Evolutionary conservation across 1,140 invertebrate genomes (phyloP), one percentile per base, ranked within the genome.

Genomic region (Euura lappo): DNA sequence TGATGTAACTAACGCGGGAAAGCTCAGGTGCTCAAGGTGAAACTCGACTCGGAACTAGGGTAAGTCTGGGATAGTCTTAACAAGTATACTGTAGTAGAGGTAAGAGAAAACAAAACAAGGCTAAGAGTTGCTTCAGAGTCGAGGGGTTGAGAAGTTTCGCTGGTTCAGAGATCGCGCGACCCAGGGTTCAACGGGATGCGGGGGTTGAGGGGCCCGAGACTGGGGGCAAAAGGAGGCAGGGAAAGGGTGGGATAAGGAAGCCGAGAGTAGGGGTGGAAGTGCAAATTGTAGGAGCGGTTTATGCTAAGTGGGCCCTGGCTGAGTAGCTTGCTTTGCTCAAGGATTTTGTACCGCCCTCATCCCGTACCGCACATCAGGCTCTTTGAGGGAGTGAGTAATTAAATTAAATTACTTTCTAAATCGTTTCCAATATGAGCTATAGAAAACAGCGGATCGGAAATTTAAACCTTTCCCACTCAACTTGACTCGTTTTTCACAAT

Each of bases 271-370:
- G 51, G 51, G 51, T 4, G 13, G 51, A 5, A 60, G 51, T 60
- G 51, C 51, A 60, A 60, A 60, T 60, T 60, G 51, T 60, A 60
- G 51, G 51, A 60, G 51, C 51, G 51, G 51, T 60, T 60, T 60
- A 60, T 60, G 51, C 51, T 60, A 60, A 60, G 51, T 60, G 51
- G 6, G 51, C 51, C 51, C 51, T n/a, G 51, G 51, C 51, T 60
- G 51, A 60, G 51, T 60, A 60, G 51, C 51, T 60, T 60, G 51
- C 51, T 60, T 60, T 60, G 51, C 51, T 60, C 51, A 60, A 60
- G 51, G 51, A 60, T 60, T 60, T 60, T 60, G 51, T 60, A 8
- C 51, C 51, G 51, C 6, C 51, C 51, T 60, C 51, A n/a, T 60
- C 51, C 51, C 51, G 51, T 6, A 60, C 51, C 51, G 51, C 51